These are phyloP conservation scores for Ciconia maguari DNA, from an alignment of 2,113 vertebrate species.

Conservation along the genomic window DNA sequence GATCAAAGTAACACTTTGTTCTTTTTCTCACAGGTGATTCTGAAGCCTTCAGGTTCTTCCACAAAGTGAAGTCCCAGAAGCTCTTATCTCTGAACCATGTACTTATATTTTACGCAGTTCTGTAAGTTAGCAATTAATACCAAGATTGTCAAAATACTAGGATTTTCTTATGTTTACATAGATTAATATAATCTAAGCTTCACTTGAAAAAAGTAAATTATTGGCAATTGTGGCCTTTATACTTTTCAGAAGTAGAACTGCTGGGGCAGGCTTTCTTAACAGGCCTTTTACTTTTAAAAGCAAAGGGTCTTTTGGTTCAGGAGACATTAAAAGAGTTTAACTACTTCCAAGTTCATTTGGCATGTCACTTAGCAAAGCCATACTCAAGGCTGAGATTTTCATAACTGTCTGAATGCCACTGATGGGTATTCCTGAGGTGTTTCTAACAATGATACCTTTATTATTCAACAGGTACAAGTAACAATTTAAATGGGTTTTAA, in stretches of 20 bases:
- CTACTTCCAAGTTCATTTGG: neutral
- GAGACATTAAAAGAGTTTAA: neutral
- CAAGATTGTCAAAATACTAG: neutral
- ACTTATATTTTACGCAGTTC: slow-evolving; percentile 84
- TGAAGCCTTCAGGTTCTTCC: slow-evolving; percentile 53
- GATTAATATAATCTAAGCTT: neutral
- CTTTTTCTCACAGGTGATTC: slow-evolving; percentile 58
- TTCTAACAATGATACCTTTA: neutral
- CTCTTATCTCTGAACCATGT: slow-evolving; percentile 79
- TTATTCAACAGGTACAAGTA: neutral
- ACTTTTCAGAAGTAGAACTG: neutral
- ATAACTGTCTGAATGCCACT: neutral
- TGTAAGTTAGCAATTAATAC: slow-evolving; percentile 78
- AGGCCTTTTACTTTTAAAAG: neutral
- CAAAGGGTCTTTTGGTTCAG: neutral
- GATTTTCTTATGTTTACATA: neutral
- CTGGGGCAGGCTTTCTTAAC: neutral
- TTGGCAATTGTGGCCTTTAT: neutral
- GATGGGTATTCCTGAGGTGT: neutral
- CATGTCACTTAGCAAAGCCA: neutral
- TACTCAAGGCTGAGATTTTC: neutral
- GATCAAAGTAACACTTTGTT: neutral
- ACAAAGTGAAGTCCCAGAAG: slow-evolving; percentile 71
- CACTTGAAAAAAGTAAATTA: neutral
- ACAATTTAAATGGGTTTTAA: neutral